Evolutionary conservation across 1,140 invertebrate genomes (phyloP).

Genomic region (Brachionus rotundiformis): DNA sequence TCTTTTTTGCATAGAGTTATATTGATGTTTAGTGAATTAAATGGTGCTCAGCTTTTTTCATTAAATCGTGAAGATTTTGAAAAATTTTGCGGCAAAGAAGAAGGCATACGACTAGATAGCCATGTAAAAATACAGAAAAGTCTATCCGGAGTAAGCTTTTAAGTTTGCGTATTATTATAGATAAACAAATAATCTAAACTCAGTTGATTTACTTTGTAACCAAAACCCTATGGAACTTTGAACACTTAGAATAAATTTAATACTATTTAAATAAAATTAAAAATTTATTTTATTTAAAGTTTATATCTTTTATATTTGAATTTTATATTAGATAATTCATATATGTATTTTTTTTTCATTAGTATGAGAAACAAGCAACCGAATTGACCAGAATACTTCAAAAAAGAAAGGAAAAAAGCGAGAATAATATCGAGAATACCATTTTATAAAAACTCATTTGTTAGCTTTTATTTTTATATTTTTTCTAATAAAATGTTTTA

Average conservation of each 20-base stretch:
- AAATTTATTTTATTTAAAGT: no score
- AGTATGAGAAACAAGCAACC: constrained; percentile 1
- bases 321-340: no score
- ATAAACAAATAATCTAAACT: no score
- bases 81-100: constrained; percentile 70
- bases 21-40: constrained; percentile 70
- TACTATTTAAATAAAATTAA: no score
- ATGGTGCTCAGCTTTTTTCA: constrained; percentile 73
- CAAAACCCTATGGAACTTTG: no score
- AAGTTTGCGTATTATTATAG: no score
- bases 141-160: constrained; percentile 72
- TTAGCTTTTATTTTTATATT: not conserved
- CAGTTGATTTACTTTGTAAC: no score
- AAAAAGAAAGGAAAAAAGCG: constrained; percentile 36
- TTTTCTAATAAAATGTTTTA: not conserved
- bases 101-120: constrained; percentile 74
- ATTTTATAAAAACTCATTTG: not conserved
- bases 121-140: constrained; percentile 76
- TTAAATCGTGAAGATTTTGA: constrained; percentile 71
- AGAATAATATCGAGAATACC: not conserved
- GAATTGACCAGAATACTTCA: not conserved
- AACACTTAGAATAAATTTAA: no score
- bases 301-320: not conserved
- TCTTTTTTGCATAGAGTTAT: no score
- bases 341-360: not conserved